A percentile compares a stretch with the other conserved stretches of the same genome.
Conservation (phyloP, 2,113 vertebrate species). For the Paracanthobrama guichenoti region DNA sequence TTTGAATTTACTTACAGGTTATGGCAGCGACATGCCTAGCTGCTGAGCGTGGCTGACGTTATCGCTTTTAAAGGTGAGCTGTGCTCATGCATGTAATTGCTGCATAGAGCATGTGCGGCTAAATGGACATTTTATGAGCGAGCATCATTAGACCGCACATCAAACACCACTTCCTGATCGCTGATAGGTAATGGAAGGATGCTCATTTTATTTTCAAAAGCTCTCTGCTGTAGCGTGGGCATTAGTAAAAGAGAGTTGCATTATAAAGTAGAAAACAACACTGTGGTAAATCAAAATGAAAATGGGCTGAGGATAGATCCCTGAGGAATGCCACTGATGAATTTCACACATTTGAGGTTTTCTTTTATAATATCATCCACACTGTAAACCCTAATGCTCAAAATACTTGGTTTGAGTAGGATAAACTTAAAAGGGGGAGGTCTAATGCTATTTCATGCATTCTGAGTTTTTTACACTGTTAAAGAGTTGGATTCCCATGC, state of each 20-base stretch:
- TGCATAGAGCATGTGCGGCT: not conserved
- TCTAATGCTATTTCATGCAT: too few species aligned
- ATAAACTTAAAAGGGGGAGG: too few species aligned
- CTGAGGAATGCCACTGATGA: conserved; percentile 13
- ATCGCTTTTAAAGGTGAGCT: conserved; percentile 35
- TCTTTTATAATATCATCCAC: not conserved
- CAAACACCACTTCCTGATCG: conserved; percentile 17
- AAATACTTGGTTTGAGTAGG: too few species aligned
- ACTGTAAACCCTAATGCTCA: too few species aligned
- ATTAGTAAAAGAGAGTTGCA: not conserved
- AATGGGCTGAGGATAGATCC: not conserved
- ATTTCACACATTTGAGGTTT: not conserved
- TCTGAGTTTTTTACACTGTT: too few species aligned
- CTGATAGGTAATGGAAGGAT: conserved; percentile 24
- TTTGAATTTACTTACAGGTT: conserved; percentile 33
- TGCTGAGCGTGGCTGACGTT: conserved; percentile 19
- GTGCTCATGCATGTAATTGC: conserved; percentile 44
- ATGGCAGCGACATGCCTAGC: conserved; percentile 20
- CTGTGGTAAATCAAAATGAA: conserved; percentile 30
- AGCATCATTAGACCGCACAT: conserved; percentile 37
- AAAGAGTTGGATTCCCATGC: too few species aligned
- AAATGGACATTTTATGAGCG: conserved; percentile 46
- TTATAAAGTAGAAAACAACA: conserved; percentile 17
- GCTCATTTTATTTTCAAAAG: conserved; percentile 33
- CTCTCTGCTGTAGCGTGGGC: not conserved